Base-by-base conservation (phyloP, 2,888 invertebrate species). In the Eustalomyia histrio region DNA sequence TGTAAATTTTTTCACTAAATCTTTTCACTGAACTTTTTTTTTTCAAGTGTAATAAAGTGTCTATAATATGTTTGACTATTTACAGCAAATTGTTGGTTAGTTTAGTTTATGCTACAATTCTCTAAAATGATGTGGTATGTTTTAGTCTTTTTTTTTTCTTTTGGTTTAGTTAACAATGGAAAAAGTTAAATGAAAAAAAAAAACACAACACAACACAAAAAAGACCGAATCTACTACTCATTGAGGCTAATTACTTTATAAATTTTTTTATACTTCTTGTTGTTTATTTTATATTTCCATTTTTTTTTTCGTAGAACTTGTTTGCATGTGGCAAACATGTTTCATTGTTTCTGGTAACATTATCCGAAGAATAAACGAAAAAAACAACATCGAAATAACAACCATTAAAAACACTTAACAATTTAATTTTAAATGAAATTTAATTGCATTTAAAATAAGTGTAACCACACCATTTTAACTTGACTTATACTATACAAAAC, bases 281-380 rank as follows among this genome's bases (percentile, higher is more conserved):
- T 43, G 4, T 16, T 71, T 60, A 68, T 50, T 74, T 18, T 18
- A 24, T 50, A 57, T 73, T 72, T 60, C 39, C 53, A 65, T 63
- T 50, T 63, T 55, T n/a, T 21, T 29, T 58, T 69, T 71, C 78
- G 50, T 71, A 71, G 81, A 81, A 81, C 71, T 78, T 78, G 81
- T 78, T 78, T 81, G 78, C 78, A 81, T 81, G 81, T 81, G 81
- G 81, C 81, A 81, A 81, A 81, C 81, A 81, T 78, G 81, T 81
- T 78, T 69, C 76, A 73, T 78, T 74, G 58, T 76, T 76, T 60
- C 9, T 72, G 67, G 43, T 33, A 61, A 57, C 17, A 57, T 53
- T 71, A 52, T 35, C 43, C 63, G 63, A 63, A 60, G 55, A 65
- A 55, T 60, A 65, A 68, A 67, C 52, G 17, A 39, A 39, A 64